Evolutionary conservation across 1,140 invertebrate species (phyloP).

Genomic region (Stratiolaelaps scimitus): DNA sequence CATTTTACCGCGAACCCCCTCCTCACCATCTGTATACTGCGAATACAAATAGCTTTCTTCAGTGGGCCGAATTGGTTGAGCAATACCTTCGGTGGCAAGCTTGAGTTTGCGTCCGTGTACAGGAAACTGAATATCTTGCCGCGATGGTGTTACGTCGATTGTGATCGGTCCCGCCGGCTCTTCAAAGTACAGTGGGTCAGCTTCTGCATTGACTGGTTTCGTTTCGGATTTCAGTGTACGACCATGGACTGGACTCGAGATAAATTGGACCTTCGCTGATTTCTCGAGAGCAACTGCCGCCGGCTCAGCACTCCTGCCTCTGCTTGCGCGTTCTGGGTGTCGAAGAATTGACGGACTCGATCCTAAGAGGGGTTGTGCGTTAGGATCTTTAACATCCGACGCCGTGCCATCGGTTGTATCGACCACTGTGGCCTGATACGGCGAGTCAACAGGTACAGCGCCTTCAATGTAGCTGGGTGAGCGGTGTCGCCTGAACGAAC

Average conservation of each 20-base stretch:
- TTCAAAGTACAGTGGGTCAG: constrained; percentile 1
- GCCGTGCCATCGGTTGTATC: constrained; percentile 18
- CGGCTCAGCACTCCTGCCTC: not conserved
- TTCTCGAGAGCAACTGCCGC: not conserved
- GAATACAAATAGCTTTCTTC: constrained; percentile 22
- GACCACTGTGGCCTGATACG: constrained; percentile 6
- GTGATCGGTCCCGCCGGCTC: not conserved
- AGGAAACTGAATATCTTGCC: constrained; percentile 9
- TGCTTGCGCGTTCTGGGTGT: not conserved
- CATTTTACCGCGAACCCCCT: not conserved
- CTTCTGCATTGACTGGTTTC: constrained; percentile 1
- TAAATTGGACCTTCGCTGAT: not conserved
- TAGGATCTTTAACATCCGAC: not conserved
- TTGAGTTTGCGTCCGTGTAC: constrained; percentile 25
- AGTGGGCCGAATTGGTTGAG: constrained; percentile 19
- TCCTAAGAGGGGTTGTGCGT: not conserved
- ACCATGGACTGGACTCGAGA: constrained; percentile 22
- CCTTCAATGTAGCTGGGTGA: constrained; percentile 6
- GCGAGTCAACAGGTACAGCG: not conserved
- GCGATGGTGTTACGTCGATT: constrained; percentile 8
- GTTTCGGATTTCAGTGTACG: constrained; percentile 18
- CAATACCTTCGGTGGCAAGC: constrained; percentile 20
- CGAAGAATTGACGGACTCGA: constrained; percentile 19
- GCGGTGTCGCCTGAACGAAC: constrained; percentile 16
- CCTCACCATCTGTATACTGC: constrained; percentile 2